These are phyloP conservation scores for Microctenopoma steveboyesi DNA, from an alignment of 2,797 vertebrate genomes.

Conservation along the genomic window DNA sequence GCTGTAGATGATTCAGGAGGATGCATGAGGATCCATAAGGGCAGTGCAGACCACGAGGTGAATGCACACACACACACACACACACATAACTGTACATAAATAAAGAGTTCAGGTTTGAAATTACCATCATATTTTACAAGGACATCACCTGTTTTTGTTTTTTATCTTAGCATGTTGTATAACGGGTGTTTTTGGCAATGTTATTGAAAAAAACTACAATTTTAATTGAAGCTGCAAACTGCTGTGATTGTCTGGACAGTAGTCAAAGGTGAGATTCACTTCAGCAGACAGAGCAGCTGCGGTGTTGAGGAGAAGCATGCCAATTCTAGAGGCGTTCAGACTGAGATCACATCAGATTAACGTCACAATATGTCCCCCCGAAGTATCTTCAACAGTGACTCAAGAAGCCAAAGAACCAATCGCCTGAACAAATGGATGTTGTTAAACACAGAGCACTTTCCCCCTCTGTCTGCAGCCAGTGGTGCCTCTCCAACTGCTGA, in stretches of 20 bases:
- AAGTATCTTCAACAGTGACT: slow-evolving; percentile 70
- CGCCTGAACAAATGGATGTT: slow-evolving; percentile 80
- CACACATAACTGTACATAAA: slow-evolving; percentile 71
- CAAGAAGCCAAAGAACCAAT: slow-evolving; percentile 84
- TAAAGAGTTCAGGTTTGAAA: slow-evolving; percentile 77
- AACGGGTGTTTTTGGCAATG: slow-evolving; percentile 84
- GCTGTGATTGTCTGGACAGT: slow-evolving; percentile 20
- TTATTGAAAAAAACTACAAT: slow-evolving; percentile 66
- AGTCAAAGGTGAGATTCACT: slow-evolving; percentile 39
- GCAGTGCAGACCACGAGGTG: slow-evolving; percentile 62
- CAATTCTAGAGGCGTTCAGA: slow-evolving; percentile 57
- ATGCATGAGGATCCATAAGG: slow-evolving; percentile 68
- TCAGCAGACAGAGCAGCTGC: slow-evolving; percentile 26
- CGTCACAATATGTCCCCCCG: slow-evolving; percentile 18
- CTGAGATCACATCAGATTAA: slow-evolving; percentile 40
- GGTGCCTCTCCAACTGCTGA: slow-evolving; percentile 76
- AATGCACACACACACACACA: slow-evolving; percentile 58
- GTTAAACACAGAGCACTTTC: slow-evolving; percentile 81
- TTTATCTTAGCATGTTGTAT: slow-evolving; percentile 84
- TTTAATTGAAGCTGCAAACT: slow-evolving; percentile 38
- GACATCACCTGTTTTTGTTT: slow-evolving; percentile 77
- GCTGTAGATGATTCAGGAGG: slow-evolving; percentile 54
- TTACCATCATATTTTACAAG: slow-evolving; percentile 84
- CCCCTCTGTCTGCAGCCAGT: slow-evolving; percentile 77
- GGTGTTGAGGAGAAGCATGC: slow-evolving; percentile 53